phyloP scores from a whole-genome alignment of 2,113 vertebrate species.

The Apistogramma diplotaenia region DNA sequence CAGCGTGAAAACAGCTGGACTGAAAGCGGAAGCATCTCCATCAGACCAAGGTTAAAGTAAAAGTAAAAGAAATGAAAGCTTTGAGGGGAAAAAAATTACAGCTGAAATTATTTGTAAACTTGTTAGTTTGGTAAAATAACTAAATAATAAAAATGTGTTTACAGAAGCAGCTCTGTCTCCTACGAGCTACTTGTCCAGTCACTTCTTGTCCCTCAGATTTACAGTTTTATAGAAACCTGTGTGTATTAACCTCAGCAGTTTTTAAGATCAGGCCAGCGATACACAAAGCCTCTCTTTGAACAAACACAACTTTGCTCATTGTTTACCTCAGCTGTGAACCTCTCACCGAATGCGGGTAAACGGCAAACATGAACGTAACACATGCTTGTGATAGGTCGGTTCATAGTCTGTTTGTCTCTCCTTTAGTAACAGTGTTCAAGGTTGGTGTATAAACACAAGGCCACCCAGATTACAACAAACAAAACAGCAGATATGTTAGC shows the following conservation, averaged over 20 bases:
- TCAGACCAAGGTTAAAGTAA: not conserved
- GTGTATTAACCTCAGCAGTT: not conserved
- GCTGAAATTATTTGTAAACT: not conserved
- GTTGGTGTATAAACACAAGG: conserved; percentile 51
- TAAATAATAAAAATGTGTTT: not conserved
- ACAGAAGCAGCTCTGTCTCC: not conserved
- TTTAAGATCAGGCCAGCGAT: not conserved
- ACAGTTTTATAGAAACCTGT: not conserved
- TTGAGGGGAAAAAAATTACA: not conserved
- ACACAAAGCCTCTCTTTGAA: conserved; percentile 4
- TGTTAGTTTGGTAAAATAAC: not conserved
- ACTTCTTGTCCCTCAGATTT: not conserved
- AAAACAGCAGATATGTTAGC: conserved; percentile 25
- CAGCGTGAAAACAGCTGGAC: not conserved
- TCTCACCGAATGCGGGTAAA: conserved; percentile 36
- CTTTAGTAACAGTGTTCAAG: conserved; percentile 53
- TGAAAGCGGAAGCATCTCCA: too few relatives aligned
- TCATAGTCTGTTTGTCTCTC: conserved; percentile 42
- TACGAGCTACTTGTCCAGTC: not conserved
- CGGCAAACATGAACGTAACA: conserved; percentile 1
- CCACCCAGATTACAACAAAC: conserved; percentile 46
- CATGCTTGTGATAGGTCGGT: conserved; percentile 4
- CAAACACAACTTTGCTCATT: conserved; percentile 39
- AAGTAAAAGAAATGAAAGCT: fast-evolving
- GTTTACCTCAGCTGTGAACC: conserved; percentile 48